phyloP scores from a whole-genome alignment of 2,888 invertebrate genomes.

The Flabesymbios commensalis region DNA sequence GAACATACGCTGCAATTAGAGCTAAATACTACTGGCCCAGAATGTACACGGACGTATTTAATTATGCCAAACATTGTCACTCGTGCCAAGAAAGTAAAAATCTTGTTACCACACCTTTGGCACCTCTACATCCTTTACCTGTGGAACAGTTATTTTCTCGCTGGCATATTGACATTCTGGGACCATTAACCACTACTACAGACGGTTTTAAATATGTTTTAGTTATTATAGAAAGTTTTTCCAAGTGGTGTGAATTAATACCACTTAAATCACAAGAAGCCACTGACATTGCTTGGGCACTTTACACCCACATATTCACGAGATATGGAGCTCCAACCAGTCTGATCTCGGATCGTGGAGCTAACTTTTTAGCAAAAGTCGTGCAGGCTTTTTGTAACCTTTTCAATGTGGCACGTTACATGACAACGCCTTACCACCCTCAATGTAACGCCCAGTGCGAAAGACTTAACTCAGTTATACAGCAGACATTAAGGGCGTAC shows the following conservation, averaged over 20 bases:
- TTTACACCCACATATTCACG: slow-evolving; percentile 1
- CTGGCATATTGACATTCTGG: slow-evolving; percentile 35
- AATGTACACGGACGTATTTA: slow-evolving; percentile 28
- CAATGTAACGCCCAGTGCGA: neutral
- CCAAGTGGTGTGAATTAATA: slow-evolving; percentile 33
- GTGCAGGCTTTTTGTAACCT: neutral
- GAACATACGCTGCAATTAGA: slow-evolving; percentile 27
- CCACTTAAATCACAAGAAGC: slow-evolving; percentile 9
- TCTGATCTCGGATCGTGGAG: neutral
- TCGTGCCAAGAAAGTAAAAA: slow-evolving; percentile 25
- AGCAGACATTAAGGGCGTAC: neutral
- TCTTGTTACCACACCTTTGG: slow-evolving; percentile 7
- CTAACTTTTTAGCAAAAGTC: neutral
- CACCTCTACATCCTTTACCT: slow-evolving; percentile 27
- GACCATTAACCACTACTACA: slow-evolving; percentile 20
- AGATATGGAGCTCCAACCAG: slow-evolving; percentile 4
- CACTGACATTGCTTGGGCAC: neutral
- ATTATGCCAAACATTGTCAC: slow-evolving; percentile 26
- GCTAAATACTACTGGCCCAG: slow-evolving; percentile 34
- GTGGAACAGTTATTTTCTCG: slow-evolving; percentile 14
- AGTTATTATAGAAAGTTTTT: slow-evolving; percentile 25
- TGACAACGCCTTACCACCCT: slow-evolving; percentile 8
- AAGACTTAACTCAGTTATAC: neutral
- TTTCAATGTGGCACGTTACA: no score
- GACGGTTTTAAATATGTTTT: slow-evolving; percentile 30